Evolutionary conservation across 2,797 vertebrate genomes (phyloP), one percentile per base, ranked within the genome.

Genomic region (Bovichtus variegatus): DNA sequence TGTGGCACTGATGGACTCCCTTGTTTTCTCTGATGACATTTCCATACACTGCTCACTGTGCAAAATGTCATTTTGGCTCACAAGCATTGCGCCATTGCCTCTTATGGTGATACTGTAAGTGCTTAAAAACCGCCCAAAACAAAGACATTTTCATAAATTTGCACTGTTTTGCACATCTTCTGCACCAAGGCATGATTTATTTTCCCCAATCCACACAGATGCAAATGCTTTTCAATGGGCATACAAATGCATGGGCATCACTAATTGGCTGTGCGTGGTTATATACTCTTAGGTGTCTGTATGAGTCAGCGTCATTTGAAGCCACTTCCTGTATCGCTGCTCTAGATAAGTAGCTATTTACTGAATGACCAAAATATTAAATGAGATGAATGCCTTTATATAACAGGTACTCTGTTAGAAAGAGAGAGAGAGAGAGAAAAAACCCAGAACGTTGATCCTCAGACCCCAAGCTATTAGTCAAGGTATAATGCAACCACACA

Each of bases 21-120:
- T 87, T 91, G 82, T 85, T 91, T 84, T 81, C 50, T 79, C 67
- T 80, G 77, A 86, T 89, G 76, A 75, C 83, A 89, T 89, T 92
- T 90, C 80, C 73, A 73, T 82, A 76, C 59, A 59, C 62, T 74
- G 78, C 64, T 68, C 53, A 25, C 50, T 21, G 69, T 67, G 71
- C 69, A 65, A 85, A 88, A 90, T 84, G 78, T 76, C 73, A 80
- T 78, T 81, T 71, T 64, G 27, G 44, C 72, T 82, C 58, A 47
- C 1, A 7, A 64, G 62, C 61, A n/a, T 74, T 47, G 29, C 21
- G 31, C 55, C 43, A 51, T 38, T 21, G 44, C 65, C 49, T 74
- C 31, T 74, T 25, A 63, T 46, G 70, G 63, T 55, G 71, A 66
- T 58, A 61, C 41, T 54, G 18, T 29, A 21, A 61, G 31, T 51